Percentiles rank a stretch among this genome's conserved stretches.
These are phyloP conservation scores for Chymomyza procnemis DNA, from an alignment of 2,888 invertebrate species.

Conservation along the genomic window DNA sequence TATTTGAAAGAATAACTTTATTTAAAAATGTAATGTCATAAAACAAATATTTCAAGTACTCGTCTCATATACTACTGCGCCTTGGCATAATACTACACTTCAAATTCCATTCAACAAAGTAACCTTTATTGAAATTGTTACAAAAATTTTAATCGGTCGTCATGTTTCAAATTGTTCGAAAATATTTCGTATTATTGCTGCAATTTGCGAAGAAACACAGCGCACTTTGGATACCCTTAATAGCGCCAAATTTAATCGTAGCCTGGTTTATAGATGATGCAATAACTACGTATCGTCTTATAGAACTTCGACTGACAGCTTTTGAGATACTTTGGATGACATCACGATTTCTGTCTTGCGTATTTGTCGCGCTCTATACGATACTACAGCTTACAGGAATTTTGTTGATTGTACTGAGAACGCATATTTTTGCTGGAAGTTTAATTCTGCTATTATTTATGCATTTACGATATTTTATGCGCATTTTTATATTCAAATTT, in stretches of 20 bases:
- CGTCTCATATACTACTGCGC: too few species aligned
- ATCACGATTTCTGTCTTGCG: not conserved
- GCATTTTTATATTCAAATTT: not conserved
- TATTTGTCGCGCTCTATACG: not conserved
- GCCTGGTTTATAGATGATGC: not conserved
- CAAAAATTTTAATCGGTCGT: not conserved
- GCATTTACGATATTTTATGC: not conserved
- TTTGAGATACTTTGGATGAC: not conserved
- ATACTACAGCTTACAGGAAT: not conserved
- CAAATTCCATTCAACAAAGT: not conserved
- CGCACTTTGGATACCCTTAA: not conserved
- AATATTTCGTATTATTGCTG: not conserved
- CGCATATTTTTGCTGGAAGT: not conserved
- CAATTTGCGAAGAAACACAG: not conserved
- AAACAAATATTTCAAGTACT: too few species aligned
- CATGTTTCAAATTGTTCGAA: not conserved
- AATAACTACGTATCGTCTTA: not conserved
- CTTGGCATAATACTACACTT: too few species aligned
- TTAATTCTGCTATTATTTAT: not conserved
- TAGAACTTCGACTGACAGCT: not conserved
- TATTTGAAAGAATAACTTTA: too few species aligned
- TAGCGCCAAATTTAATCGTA: slow-evolving; percentile 24
- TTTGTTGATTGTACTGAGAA: not conserved
- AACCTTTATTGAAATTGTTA: too few species aligned
- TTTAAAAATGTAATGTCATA: too few species aligned